phyloP scores from a whole-genome alignment of 2,113 vertebrate genomes.

The Plestiodon gilberti region DNA sequence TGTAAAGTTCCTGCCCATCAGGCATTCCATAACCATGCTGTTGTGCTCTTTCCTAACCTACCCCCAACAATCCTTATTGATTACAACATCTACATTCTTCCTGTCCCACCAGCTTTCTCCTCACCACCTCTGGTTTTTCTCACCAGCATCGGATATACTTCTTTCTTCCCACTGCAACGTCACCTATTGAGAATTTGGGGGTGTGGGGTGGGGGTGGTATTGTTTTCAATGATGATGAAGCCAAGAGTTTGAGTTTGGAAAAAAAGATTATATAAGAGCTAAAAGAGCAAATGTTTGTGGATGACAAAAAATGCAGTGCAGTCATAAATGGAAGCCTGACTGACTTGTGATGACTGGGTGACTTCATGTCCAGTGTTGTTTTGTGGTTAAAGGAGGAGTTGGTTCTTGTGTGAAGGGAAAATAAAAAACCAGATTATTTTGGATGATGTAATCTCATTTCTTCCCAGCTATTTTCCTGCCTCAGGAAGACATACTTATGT shows the following conservation, averaged over 20 bases:
- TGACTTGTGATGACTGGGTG: conserved; percentile 42
- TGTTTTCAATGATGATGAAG: conserved; percentile 19
- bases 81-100: too few relatives aligned
- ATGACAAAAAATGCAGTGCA: conserved; percentile 40
- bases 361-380: conserved; percentile 49
- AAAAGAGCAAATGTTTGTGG: conserved; percentile 48
- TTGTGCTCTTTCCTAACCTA: not conserved
- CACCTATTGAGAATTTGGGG: not conserved
- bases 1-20: not conserved
- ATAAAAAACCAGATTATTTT: conserved; percentile 65
- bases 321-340: conserved; percentile 56
- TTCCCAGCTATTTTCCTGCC: conserved; percentile 47
- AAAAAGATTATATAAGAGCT: conserved; percentile 29
- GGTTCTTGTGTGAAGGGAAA: conserved; percentile 58
- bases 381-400: conserved; percentile 64
- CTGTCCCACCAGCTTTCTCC: not conserved
- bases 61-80: not conserved
- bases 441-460: conserved; percentile 52
- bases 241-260: not conserved
- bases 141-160: not conserved
- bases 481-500: conserved; percentile 42
- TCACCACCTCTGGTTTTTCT: not conserved
- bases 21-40: not conserved
- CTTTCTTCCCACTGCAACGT: not conserved
- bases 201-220: too few relatives aligned